Conservation (phyloP, 2,113 vertebrate species). For the Orientallactaga bullata region DNA sequence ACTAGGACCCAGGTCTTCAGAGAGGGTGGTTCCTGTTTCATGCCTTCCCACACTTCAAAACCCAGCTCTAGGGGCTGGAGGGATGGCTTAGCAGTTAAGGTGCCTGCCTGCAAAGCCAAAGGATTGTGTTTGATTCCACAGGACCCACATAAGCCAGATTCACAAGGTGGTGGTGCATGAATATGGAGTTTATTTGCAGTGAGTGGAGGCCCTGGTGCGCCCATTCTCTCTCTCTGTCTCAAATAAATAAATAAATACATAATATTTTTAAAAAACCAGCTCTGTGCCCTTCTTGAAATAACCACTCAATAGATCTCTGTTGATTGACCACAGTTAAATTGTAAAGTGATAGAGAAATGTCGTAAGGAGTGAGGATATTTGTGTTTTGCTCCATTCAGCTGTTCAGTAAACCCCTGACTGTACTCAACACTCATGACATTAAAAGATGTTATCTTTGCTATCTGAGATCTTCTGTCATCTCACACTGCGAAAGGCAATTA, state of each 20-base stretch:
- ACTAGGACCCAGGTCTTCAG: not conserved
- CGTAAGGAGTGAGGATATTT: not conserved
- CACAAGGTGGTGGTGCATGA: too few species aligned
- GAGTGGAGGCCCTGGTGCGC: too few species aligned
- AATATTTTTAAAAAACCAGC: not conserved
- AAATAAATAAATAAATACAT: too few species aligned
- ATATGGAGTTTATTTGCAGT: too few species aligned
- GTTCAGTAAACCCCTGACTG: not conserved
- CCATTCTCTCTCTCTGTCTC: too few species aligned
- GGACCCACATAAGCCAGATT: too few species aligned
- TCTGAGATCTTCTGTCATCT: not conserved
- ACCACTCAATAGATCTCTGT: not conserved
- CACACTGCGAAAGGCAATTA: not conserved
- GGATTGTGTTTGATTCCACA: too few species aligned
- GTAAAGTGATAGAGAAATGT: not conserved
- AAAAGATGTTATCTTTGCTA: not conserved
- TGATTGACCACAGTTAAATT: not conserved
- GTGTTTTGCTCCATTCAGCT: not conserved
- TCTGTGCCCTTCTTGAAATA: not conserved
- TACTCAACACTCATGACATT: not conserved
- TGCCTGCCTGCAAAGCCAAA: too few species aligned
- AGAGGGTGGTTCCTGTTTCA: not conserved
- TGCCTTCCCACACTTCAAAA: not conserved
- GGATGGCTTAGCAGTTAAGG: too few species aligned
- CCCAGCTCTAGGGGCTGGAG: not conserved